A percentile compares a stretch with the other conserved stretches of the same genome.
phyloP scores from a whole-genome alignment of 2,888 invertebrate species.

The Chrysopilus asiliformis region DNA sequence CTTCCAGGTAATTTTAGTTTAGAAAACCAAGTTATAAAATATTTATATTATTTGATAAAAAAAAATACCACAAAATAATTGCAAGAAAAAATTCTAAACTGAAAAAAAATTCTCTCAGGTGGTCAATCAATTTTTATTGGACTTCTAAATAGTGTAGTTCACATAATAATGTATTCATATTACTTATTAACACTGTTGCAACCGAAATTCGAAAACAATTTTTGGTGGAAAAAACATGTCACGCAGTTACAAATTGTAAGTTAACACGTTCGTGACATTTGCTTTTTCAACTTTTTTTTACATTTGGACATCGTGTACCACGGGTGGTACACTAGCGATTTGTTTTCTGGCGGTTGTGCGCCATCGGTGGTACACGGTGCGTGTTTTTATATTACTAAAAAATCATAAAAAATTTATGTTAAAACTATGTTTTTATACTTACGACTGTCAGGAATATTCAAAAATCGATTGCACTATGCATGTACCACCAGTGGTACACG shows the following conservation, averaged over 20 bases:
- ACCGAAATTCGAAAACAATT: conserved; percentile 50
- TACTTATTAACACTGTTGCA: conserved; percentile 57
- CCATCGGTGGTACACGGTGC: no score
- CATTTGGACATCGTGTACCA: no score
- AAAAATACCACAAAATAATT: not conserved
- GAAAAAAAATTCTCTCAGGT: conserved; percentile 33
- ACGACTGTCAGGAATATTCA: no score
- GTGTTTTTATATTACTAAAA: no score
- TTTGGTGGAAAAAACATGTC: conserved; percentile 69
- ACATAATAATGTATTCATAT: conserved; percentile 64
- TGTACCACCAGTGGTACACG: no score
- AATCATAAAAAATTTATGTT: not conserved
- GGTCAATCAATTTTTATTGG: conserved; percentile 53
- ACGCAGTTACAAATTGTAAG: conserved; percentile 63
- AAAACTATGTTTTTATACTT: not conserved
- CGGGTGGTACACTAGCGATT: no score
- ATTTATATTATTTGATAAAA: not conserved
- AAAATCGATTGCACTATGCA: no score
- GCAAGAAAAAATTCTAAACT: not conserved
- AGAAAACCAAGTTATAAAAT: not conserved
- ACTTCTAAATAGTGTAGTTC: conserved; percentile 56
- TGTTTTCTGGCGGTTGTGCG: no score
- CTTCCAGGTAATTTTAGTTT: conserved; percentile 35
- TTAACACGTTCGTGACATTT: no score
- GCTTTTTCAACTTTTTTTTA: no score